Conservation (phyloP, 2,888 invertebrate genomes). For the Bombyx huttoni region DNA sequence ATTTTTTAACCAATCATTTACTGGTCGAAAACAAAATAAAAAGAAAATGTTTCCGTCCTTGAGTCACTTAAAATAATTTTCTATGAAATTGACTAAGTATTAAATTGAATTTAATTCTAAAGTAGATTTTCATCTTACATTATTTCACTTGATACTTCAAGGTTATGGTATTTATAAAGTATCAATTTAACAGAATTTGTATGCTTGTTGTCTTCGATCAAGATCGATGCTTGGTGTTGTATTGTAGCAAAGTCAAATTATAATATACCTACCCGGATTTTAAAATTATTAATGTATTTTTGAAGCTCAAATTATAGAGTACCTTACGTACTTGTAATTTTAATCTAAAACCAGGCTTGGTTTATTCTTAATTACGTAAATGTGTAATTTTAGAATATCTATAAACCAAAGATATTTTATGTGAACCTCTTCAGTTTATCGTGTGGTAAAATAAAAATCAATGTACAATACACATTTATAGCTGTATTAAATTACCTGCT, state of each 20-base stretch:
- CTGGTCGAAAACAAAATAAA: constrained; percentile 20
- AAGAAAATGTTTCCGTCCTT: constrained; percentile 67
- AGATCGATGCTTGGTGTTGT: constrained; percentile 3
- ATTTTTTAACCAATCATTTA: background rate
- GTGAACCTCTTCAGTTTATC: background rate
- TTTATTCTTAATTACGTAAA: constrained; percentile 22
- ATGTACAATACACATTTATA: constrained; percentile 50
- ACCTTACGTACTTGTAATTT: constrained; percentile 31
- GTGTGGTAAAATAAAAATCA: constrained; percentile 22
- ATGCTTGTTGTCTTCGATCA: constrained; percentile 24
- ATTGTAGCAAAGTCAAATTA: constrained; percentile 36
- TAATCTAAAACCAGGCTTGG: constrained; percentile 56
- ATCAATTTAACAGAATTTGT: constrained; percentile 22
- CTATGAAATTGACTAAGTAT: constrained; percentile 29
- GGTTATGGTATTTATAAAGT: constrained; percentile 6
- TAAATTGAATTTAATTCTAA: constrained; percentile 25
- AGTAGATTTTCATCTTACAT: constrained; percentile 24
- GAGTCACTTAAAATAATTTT: constrained; percentile 61
- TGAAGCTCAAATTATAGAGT: constrained; percentile 44
- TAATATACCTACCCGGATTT: constrained; percentile 20
- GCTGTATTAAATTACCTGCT: constrained; percentile 67
- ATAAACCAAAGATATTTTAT: constrained; percentile 18
- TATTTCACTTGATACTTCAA: constrained; percentile 24
- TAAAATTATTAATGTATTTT: constrained; percentile 30
- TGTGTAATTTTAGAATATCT: constrained; percentile 8